These are phyloP conservation scores for Hirtodrosophila cameraria DNA, from an alignment of 2,888 invertebrate species.

Conservation along the genomic window DNA sequence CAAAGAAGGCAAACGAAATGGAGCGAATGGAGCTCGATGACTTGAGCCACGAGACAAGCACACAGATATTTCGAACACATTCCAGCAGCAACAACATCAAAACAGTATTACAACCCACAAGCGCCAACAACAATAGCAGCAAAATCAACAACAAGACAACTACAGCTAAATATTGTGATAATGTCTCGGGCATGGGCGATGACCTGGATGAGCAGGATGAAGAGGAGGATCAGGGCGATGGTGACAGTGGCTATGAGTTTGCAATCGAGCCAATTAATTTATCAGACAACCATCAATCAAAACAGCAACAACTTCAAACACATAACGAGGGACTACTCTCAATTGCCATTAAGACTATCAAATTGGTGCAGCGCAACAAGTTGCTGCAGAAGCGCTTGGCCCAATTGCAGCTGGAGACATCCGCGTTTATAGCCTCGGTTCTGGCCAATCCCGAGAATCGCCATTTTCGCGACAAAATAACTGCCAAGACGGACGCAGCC, in stretches of 20 bases:
- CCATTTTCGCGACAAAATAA: slow-evolving; percentile 75
- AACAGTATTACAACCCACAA: slow-evolving; percentile 70
- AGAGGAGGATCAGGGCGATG: slow-evolving; percentile 40
- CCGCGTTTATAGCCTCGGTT: slow-evolving; percentile 86
- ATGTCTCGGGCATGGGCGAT: slow-evolving; percentile 20
- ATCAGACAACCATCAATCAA: slow-evolving; percentile 24
- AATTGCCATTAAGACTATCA: slow-evolving; percentile 87
- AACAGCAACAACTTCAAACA: slow-evolving; percentile 33
- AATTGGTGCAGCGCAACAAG: slow-evolving; percentile 87
- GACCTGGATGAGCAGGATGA: slow-evolving; percentile 25
- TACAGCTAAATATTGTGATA: slow-evolving; percentile 48
- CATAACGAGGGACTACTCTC: slow-evolving; percentile 85
- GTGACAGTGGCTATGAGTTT: slow-evolving; percentile 55
- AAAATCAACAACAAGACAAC: slow-evolving; percentile 26
- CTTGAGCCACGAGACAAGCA: slow-evolving; percentile 2
- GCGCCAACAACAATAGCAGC: slow-evolving; percentile 40
- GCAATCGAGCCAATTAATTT: slow-evolving; percentile 36
- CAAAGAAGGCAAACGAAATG: slow-evolving; percentile 6
- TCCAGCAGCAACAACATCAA: slow-evolving; percentile 46
- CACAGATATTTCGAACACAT: slow-evolving; percentile 32
- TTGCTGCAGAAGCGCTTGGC: slow-evolving; percentile 87
- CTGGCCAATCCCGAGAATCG: slow-evolving; percentile 85
- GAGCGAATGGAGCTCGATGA: slow-evolving; percentile 29
- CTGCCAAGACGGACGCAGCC: slow-evolving; percentile 46
- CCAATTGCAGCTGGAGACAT: slow-evolving; percentile 87